A percentile compares a stretch with the other conserved stretches of the same genome.
phyloP scores from a whole-genome alignment of 2,113 vertebrate species.

The Erythrocercus mccallii region DNA sequence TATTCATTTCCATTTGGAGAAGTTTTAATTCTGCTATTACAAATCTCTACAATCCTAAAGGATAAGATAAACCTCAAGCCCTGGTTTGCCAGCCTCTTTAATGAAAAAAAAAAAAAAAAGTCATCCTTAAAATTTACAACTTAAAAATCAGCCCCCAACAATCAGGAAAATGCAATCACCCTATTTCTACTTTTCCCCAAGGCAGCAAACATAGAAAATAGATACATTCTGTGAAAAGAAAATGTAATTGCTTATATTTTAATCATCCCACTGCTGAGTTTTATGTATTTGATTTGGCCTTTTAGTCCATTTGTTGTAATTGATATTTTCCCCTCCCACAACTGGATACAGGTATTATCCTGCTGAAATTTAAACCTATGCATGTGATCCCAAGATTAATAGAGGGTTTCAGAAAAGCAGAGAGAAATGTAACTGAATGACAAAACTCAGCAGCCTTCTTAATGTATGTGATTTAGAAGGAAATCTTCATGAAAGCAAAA shows the following conservation, averaged over 20 bases:
- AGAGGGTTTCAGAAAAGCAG: not conserved
- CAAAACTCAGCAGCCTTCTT: not conserved
- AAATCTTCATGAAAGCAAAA: not conserved
- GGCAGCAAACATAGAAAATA: not conserved
- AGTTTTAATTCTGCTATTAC: not conserved
- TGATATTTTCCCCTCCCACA: not conserved
- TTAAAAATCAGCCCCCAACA: not conserved
- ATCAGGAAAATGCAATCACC: not conserved
- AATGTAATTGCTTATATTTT: not conserved
- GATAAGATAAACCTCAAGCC: not conserved
- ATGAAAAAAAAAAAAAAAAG: not conserved
- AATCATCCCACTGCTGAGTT: not conserved
- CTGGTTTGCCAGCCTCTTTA: not conserved
- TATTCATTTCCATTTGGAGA: not conserved
- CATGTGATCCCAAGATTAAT: not conserved
- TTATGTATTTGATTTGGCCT: constrained; percentile 8
- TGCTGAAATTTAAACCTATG: not conserved
- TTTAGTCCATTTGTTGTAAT: not conserved
- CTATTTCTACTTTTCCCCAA: not conserved
- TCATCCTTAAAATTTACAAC: not conserved
- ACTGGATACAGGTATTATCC: not conserved
- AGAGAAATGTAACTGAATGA: not conserved
- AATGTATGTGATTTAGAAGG: not conserved
- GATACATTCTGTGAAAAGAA: not conserved
- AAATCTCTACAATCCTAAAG: not conserved